Evolutionary conservation across 2,888 invertebrate genomes (phyloP).

Genomic region (Drosophila pseudotalamancana): DNA sequence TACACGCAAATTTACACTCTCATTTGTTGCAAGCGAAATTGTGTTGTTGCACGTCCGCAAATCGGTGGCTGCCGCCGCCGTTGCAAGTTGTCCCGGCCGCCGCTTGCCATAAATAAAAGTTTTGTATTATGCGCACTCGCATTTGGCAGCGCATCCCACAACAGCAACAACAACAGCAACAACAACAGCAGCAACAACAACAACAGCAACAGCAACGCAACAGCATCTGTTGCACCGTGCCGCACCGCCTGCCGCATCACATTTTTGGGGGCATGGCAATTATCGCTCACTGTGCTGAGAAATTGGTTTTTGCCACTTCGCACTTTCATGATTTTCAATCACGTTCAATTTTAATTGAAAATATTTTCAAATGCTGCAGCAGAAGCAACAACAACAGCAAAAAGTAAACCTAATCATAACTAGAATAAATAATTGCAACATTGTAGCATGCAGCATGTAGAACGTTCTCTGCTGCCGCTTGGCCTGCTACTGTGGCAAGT

Average conservation of each 20-base stretch:
- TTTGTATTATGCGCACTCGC: conserved; percentile 76
- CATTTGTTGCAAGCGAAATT: conserved; percentile 78
- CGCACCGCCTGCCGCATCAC: neutral
- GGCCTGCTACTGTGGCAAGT: conserved; percentile 5
- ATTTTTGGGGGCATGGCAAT: conserved; percentile 56
- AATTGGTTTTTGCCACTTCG: conserved; percentile 79
- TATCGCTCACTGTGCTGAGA: conserved; percentile 80
- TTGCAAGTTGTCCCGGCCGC: conserved; percentile 56
- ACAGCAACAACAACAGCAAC: too few relatives aligned
- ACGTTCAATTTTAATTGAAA: conserved; percentile 80
- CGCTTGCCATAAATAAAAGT: conserved; percentile 74
- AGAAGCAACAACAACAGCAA: conserved; percentile 15
- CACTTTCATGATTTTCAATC: conserved; percentile 79
- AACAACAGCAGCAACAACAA: too few relatives aligned
- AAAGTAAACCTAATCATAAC: conserved; percentile 21
- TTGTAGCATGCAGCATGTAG: conserved; percentile 20
- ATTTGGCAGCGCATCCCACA: conserved; percentile 79
- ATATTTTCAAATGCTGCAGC: conserved; percentile 62
- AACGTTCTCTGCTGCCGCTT: neutral
- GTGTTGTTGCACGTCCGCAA: conserved; percentile 56
- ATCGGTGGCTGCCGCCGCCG: conserved; percentile 57
- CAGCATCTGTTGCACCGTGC: too few relatives aligned
- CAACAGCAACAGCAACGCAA: too few relatives aligned
- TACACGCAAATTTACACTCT: conserved; percentile 85
- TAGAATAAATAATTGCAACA: conserved; percentile 23